These are phyloP conservation scores for Anthopleura xanthogrammica DNA, from an alignment of 92 coral and sea anemone species.

Conservation along the genomic window DNA sequence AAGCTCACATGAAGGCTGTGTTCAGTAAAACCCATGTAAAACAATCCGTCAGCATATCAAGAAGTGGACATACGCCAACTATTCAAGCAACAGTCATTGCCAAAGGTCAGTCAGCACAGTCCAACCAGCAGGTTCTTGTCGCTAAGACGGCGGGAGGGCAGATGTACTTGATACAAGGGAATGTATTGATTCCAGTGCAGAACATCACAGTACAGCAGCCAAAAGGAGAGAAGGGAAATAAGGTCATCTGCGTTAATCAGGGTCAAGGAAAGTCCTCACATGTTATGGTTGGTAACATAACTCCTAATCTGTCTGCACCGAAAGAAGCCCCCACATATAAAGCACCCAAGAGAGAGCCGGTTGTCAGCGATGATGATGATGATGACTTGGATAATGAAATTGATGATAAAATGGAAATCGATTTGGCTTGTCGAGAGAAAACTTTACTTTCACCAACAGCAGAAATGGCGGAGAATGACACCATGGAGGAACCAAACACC, in stretches of 20 bases:
- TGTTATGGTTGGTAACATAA: conserved; percentile 42
- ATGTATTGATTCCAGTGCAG: conserved; percentile 82
- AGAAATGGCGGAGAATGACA: conserved; percentile 25
- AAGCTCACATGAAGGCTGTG: background rate
- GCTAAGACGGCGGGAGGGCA: conserved; percentile 86
- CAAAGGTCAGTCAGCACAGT: conserved; percentile 78
- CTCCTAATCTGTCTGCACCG: conserved; percentile 8
- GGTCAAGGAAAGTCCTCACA: conserved; percentile 44
- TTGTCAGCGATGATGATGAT: background rate
- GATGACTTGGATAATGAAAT: conserved; percentile 13
- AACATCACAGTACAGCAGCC: conserved; percentile 60
- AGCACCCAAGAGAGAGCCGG: background rate
- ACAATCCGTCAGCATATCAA: conserved; percentile 23
- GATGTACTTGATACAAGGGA: conserved; percentile 89
- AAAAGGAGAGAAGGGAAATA: conserved; percentile 53
- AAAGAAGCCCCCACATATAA: conserved; percentile 6
- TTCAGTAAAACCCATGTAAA: conserved; percentile 1
- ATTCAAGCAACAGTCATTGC: conserved; percentile 88
- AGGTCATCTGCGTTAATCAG: conserved; percentile 42
- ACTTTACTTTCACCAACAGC: conserved; percentile 32
- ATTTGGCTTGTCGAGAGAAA: conserved; percentile 37
- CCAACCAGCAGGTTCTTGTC: conserved; percentile 81
- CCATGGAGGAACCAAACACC: background rate
- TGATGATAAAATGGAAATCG: conserved; percentile 27
- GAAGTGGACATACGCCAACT: conserved; percentile 57